These are phyloP conservation scores for Arrhamphus sclerolepis DNA, from an alignment of 2,797 vertebrate species.

Conservation along the genomic window DNA sequence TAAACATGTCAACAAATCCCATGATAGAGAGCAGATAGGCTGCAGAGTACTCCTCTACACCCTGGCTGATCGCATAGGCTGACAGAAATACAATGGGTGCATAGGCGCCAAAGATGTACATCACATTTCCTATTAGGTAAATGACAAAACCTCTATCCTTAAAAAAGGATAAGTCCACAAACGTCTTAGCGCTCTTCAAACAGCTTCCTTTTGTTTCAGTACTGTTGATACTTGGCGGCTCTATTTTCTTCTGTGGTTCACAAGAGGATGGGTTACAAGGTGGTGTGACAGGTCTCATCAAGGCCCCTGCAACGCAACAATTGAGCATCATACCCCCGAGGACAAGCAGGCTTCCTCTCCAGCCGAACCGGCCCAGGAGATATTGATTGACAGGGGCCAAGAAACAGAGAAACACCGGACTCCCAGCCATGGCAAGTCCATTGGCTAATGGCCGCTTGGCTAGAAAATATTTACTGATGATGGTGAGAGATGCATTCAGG, in stretches of 20 bases:
- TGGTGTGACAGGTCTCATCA: slow-evolving; percentile 80
- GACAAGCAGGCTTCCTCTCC: slow-evolving; percentile 87
- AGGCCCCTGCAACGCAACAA: slow-evolving; percentile 86
- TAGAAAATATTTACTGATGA: slow-evolving; percentile 87
- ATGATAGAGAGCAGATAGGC: slow-evolving; percentile 85
- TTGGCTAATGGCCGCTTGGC: slow-evolving; percentile 84
- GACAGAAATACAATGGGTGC: slow-evolving; percentile 86
- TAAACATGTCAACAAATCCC: slow-evolving; percentile 84
- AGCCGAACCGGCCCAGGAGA: slow-evolving; percentile 82
- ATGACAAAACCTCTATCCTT: slow-evolving; percentile 85
- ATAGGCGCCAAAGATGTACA: slow-evolving; percentile 87
- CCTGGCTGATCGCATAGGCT: slow-evolving; percentile 78
- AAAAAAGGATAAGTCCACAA: slow-evolving; percentile 84
- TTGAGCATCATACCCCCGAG: slow-evolving; percentile 84
- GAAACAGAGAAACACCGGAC: slow-evolving; percentile 83
- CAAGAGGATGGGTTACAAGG: neutral
- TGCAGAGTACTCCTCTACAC: slow-evolving; percentile 81
- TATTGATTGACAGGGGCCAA: slow-evolving; percentile 85
- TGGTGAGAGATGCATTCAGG: slow-evolving; percentile 88
- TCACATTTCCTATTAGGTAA: slow-evolving; percentile 83
- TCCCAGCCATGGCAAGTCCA: slow-evolving; percentile 86
- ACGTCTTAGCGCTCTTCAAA: slow-evolving; percentile 65
- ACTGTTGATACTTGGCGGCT: neutral
- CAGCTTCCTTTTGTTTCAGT: slow-evolving; percentile 53
- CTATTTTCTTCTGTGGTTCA: slow-evolving; percentile 19